Percentiles rank a stretch among this genome's conserved stretches.
Conservation (phyloP, 2,797 vertebrate genomes). For the Ciconia nigra region DNA sequence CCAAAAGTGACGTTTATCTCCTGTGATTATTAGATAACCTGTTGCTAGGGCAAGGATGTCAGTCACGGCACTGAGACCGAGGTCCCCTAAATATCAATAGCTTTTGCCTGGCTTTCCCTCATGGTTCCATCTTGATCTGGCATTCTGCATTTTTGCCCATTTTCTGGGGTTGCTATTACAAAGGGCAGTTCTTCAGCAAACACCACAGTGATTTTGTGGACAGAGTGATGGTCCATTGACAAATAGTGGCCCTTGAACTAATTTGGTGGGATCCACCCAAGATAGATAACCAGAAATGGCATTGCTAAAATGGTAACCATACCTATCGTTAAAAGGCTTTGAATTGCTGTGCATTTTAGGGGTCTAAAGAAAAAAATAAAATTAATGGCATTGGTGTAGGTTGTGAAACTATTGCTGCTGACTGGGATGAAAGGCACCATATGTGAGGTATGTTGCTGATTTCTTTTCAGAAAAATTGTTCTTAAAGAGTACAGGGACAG, state of each 20-base stretch:
- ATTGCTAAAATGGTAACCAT: not conserved
- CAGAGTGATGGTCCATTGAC: not conserved
- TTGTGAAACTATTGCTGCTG: not conserved
- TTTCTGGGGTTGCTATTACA: not conserved
- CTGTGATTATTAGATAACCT: not conserved
- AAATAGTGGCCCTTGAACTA: not conserved
- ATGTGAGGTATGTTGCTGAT: not conserved
- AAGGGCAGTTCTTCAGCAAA: not conserved
- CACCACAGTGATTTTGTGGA: not conserved
- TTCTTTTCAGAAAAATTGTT: not conserved
- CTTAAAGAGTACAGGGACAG: not conserved
- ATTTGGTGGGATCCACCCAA: not conserved
- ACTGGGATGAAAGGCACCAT: not conserved
- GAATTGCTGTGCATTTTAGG: not conserved
- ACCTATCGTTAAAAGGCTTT: not conserved
- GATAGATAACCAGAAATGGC: not conserved
- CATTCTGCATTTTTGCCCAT: not conserved
- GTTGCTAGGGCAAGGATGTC: not conserved
- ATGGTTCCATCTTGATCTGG: not conserved
- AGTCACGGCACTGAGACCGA: not conserved
- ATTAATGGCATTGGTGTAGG: not conserved
- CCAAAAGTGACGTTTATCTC: not conserved
- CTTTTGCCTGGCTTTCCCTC: not conserved
- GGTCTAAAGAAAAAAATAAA: not conserved
- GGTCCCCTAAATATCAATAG: not conserved